phyloP scores from a whole-genome alignment of 2,888 invertebrate species.

The Loripinus fragilis region DNA sequence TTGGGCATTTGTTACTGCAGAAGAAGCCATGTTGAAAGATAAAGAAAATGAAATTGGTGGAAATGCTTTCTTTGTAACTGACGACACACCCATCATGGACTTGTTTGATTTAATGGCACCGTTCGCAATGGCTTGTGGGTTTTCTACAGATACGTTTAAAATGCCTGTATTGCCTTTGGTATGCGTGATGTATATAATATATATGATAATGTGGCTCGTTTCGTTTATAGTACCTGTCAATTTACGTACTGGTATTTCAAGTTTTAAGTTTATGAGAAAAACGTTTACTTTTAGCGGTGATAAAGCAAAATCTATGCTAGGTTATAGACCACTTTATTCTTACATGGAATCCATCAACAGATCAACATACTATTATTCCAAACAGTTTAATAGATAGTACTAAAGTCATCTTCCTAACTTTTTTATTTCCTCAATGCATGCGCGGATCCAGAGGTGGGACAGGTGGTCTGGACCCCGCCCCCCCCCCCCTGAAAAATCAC shows the following conservation, averaged over 20 bases:
- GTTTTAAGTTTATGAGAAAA: background rate
- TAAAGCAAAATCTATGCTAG: background rate
- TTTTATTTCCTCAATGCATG: too few species aligned
- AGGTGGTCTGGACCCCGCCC: too few species aligned
- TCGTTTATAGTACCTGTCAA: background rate
- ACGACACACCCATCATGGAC: constrained; percentile 22
- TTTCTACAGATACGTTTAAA: background rate
- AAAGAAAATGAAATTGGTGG: background rate
- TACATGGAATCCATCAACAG: background rate
- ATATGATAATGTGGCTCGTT: background rate
- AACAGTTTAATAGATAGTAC: background rate
- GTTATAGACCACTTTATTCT: background rate
- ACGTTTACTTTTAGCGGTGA: background rate
- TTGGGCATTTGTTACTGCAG: constrained; percentile 23
- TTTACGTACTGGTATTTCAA: background rate
- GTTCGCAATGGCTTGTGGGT: background rate
- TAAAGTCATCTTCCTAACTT: too few species aligned
- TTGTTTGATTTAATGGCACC: background rate
- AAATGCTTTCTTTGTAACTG: constrained; percentile 13
- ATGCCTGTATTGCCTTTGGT: background rate
- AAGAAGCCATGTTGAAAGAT: background rate
- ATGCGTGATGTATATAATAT: background rate
- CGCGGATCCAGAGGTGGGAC: too few species aligned
- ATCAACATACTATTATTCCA: background rate
- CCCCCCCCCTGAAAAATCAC: too few species aligned